Percentiles rank a stretch among this genome's conserved stretches.
phyloP scores from a whole-genome alignment of 1,140 invertebrate genomes.

The Caenorhabditis brenneri region DNA sequence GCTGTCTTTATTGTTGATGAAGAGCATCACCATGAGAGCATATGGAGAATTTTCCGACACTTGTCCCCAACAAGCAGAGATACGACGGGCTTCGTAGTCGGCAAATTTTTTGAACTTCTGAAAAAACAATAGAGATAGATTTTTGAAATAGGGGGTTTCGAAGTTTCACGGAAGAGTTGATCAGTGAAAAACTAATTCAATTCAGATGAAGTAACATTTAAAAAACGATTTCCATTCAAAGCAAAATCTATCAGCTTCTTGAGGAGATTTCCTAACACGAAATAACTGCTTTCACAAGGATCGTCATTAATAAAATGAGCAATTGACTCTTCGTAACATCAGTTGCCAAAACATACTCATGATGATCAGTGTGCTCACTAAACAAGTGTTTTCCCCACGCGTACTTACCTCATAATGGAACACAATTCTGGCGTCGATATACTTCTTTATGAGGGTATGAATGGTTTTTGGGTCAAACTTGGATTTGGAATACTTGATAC shows the following conservation, averaged over 20 bases:
- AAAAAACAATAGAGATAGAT: neutral
- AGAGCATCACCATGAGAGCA: constrained; percentile 4
- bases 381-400: too few species aligned
- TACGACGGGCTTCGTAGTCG: neutral
- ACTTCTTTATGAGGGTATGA: neutral
- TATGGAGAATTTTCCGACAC: neutral
- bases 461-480: neutral
- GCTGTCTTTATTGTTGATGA: neutral
- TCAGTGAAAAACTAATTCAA: too few species aligned
- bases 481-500: neutral
- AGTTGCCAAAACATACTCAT: too few species aligned
- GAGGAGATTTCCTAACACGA: too few species aligned
- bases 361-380: too few species aligned
- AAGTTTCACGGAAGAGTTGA: too few species aligned
- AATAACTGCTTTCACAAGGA: too few species aligned
- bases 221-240: too few species aligned
- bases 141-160: neutral
- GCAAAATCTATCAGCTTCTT: too few species aligned
- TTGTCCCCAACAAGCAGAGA: neutral
- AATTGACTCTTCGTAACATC: too few species aligned
- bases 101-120: neutral
- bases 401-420: neutral
- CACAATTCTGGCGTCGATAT: neutral
- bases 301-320: too few species aligned
- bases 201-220: too few species aligned